Evolutionary conservation across 2,888 invertebrate genomes (phyloP).

Genomic region (Yponomeuta sedellus): DNA sequence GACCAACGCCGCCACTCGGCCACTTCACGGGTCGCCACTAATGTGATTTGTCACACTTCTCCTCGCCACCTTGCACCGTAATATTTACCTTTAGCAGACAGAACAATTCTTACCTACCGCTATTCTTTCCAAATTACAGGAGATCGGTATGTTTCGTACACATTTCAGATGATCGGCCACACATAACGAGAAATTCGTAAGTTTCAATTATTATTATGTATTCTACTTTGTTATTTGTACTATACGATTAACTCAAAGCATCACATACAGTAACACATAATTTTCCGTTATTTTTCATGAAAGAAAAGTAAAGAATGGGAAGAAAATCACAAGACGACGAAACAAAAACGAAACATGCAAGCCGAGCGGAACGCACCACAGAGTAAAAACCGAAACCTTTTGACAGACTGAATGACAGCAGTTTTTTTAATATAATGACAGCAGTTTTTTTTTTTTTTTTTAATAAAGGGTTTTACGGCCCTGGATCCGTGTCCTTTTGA

Average conservation of each 20-base stretch:
- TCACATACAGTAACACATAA: constrained; percentile 46
- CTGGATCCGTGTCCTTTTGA: too few species aligned
- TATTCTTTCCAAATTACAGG: constrained; percentile 47
- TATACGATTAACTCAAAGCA: neutral
- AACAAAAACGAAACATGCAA: constrained; percentile 27
- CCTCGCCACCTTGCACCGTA: neutral
- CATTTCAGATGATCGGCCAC: constrained; percentile 56
- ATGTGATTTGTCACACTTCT: constrained; percentile 3
- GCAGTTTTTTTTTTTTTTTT: too few species aligned
- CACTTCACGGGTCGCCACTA: neutral
- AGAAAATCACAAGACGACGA: constrained; percentile 51
- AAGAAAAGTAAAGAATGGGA: constrained; percentile 45
- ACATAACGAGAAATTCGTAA: constrained; percentile 49
- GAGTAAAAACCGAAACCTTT: neutral
- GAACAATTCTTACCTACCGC: constrained; percentile 46
- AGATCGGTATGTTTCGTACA: constrained; percentile 68
- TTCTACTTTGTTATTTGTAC: constrained; percentile 14
- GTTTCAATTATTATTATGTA: constrained; percentile 30
- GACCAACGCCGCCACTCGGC: neutral
- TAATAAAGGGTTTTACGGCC: too few species aligned
- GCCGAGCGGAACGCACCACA: constrained; percentile 20
- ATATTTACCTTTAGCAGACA: neutral
- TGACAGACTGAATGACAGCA: neutral
- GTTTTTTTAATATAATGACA: too few species aligned
- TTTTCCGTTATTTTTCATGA: constrained; percentile 66